phyloP scores from a whole-genome alignment of 2,888 invertebrate genomes.

The Scelioninae gen. 1 region DNA sequence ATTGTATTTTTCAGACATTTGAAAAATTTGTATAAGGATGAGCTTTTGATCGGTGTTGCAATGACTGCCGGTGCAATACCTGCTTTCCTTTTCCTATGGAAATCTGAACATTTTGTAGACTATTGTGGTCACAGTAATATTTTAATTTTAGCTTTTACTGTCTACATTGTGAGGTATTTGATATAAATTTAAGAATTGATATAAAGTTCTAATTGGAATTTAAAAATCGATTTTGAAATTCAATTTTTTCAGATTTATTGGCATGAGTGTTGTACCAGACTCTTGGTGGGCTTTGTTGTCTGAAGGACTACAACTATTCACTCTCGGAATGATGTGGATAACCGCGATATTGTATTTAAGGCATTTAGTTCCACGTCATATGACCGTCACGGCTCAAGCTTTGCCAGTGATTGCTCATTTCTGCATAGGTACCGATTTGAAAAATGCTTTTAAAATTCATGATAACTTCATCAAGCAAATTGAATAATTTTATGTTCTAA shows the following conservation, averaged over 20 bases:
- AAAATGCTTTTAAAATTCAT: no score
- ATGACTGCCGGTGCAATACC: conserved; percentile 89
- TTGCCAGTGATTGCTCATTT: conserved; percentile 92
- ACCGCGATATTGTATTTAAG: conserved; percentile 92
- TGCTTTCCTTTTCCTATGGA: conserved; percentile 89
- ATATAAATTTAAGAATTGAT: no score
- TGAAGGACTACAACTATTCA: conserved; percentile 90
- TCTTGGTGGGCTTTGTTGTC: conserved; percentile 89
- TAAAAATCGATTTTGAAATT: no score
- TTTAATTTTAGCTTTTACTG: conserved; percentile 91
- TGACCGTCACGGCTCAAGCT: conserved; percentile 91
- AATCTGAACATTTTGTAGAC: conserved; percentile 93
- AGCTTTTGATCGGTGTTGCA: conserved; percentile 88
- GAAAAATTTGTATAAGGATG: conserved; percentile 85
- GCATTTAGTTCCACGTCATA: conserved; percentile 91
- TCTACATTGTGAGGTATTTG: conserved; percentile 90
- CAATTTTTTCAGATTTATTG: conserved; percentile 75
- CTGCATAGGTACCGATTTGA: conserved; percentile 86
- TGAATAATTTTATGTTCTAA: background rate
- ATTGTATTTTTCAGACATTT: conserved; percentile 86
- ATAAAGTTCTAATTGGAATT: no score
- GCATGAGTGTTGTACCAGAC: conserved; percentile 81
- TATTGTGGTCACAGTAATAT: conserved; percentile 93
- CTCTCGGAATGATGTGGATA: conserved; percentile 92
- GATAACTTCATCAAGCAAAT: background rate